Percentiles rank a stretch among this genome's conserved stretches.
phyloP scores from a whole-genome alignment of 2,888 invertebrate species.

The Charanyca ferruginea region DNA sequence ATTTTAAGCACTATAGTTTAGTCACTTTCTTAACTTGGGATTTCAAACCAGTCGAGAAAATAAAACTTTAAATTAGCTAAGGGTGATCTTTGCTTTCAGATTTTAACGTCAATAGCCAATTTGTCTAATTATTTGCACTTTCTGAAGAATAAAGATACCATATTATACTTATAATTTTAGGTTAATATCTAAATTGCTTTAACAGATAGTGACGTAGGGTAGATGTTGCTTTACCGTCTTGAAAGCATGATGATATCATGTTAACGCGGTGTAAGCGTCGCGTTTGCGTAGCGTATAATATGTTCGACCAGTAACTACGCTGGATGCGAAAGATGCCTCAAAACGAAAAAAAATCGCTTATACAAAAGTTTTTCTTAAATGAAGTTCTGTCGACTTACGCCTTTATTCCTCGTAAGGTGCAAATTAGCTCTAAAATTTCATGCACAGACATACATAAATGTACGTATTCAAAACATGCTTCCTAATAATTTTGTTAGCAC shows the following conservation, averaged over 20 bases:
- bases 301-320: neutral
- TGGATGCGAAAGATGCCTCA: neutral
- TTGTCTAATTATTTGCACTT: constrained; percentile 32
- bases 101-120: constrained; percentile 40
- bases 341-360: neutral
- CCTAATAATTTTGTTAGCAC: constrained; percentile 59
- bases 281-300: neutral
- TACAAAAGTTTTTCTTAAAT: neutral
- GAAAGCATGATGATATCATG: no score
- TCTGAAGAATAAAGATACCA: constrained; percentile 18
- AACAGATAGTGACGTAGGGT: no score
- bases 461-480: constrained; percentile 50
- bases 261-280: neutral
- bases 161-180: neutral
- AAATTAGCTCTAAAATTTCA: constrained; percentile 23
- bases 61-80: constrained; percentile 5
- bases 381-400: constrained; percentile 9
- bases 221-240: no score
- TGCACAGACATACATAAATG: constrained; percentile 33
- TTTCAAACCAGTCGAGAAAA: neutral
- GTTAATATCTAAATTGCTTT: no score
- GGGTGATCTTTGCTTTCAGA: constrained; percentile 41
- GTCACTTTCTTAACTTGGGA: constrained; percentile 4
- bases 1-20: constrained; percentile 20
- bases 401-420: constrained; percentile 18